Evolutionary conservation across 2,888 invertebrate genomes (phyloP), one percentile per base, ranked within the genome.

Genomic region (Coleophora flavipennella): DNA sequence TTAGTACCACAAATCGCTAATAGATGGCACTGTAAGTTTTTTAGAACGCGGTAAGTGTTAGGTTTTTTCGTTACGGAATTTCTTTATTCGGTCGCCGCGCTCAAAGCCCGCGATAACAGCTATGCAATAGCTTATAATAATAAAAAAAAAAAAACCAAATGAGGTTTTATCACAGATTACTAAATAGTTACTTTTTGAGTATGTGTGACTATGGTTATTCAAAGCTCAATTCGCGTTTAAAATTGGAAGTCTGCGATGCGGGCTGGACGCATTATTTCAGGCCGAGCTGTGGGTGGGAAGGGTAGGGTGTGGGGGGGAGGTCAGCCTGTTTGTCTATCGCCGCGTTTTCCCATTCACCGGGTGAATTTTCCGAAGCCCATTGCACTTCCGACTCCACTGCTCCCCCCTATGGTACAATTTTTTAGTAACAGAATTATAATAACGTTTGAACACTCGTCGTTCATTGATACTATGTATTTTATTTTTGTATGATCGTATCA

Each of bases 361-460:
- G 77, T 76, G 81, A 80, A 79, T 81, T 81, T 80, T 76, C 83
- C 80, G 77, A 80, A 73, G 79, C 77, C 76, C 75, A 73, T 68
- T 70, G 73, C 76, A 67, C 71, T 71, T 69, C 70, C 68, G 59
- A 51, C 67, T 60, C 67, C 73, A n/a, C 60, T 51, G 59, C 57
- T 44, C 57, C 63, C 54, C 50, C 67, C 62, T 52, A 58, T 58
- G 59, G 68, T 63, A 70, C 72, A 72, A 79, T 72, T 81, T 81
- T 83, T 83, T 81, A 83, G 67, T 80, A 81, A 81, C 71, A 66
- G 80, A 78, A 83, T 83, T 79, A 81, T 76, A n/a, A n/a, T n/a
- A 67, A 69, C 70, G 71, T 77, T 70, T 73, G 78, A 74, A 75
- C 80, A 66, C 59, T 66, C 62, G n/a, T n/a, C n/a, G n/a, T 20